phyloP scores from a whole-genome alignment of 2,888 invertebrate genomes.

The Lutraria lutraria region DNA sequence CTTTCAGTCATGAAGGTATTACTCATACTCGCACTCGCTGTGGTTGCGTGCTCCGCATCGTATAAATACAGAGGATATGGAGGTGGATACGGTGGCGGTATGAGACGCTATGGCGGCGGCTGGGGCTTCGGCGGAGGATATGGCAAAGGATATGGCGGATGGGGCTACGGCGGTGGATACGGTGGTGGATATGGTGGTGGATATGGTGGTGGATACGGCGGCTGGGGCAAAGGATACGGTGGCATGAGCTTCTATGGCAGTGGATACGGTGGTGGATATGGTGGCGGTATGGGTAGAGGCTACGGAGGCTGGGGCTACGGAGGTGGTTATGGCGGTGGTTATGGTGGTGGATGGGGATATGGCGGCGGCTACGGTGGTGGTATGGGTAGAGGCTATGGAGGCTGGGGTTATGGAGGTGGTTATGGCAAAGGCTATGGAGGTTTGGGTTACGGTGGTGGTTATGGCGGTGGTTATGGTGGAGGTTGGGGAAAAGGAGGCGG shows the following conservation, averaged over 20 bases:
- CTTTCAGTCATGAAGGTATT: constrained; percentile 6
- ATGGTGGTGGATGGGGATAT: neutral
- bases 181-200: constrained; percentile 28
- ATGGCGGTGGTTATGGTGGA: neutral
- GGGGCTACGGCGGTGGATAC: neutral
- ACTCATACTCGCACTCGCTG: neutral
- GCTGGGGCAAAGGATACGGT: neutral
- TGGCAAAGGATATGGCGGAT: neutral
- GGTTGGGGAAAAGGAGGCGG: neutral
- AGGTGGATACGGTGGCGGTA: constrained; percentile 10
- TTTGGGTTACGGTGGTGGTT: neutral
- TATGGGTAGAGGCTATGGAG: constrained; percentile 26
- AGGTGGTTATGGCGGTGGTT: neutral
- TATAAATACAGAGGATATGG: neutral
- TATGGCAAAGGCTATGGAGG: neutral
- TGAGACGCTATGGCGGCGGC: constrained; percentile 9
- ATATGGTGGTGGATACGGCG: constrained; percentile 2
- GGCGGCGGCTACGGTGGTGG: constrained; percentile 41
- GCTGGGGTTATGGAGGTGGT: constrained; percentile 28
- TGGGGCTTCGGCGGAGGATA: neutral
- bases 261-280: constrained; percentile 22
- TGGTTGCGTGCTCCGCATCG: neutral
- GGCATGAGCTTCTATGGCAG: neutral
- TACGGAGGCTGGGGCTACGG: constrained; percentile 13
- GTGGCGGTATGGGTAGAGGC: constrained; percentile 33